A percentile compares a stretch with the other conserved stretches of the same genome.
phyloP scores from a whole-genome alignment of 1,140 invertebrate genomes.

The Drosophila repleta region DNA sequence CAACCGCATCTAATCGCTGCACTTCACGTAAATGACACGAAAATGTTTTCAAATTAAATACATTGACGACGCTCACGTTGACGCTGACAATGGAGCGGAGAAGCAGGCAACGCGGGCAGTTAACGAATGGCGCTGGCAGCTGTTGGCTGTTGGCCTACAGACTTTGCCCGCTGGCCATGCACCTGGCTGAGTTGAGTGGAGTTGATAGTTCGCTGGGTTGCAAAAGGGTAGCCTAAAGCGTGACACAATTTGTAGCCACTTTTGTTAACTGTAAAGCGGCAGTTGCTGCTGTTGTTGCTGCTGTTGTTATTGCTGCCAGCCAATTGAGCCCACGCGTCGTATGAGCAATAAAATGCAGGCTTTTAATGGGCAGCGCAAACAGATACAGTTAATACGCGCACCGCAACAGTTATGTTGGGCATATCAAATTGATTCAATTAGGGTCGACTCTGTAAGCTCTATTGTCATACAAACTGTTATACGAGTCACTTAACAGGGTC shows the following conservation, averaged over 20 bases:
- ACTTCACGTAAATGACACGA: constrained; percentile 66
- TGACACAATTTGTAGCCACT: constrained; percentile 35
- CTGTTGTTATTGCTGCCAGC: constrained; percentile 6
- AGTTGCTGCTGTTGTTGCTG: constrained; percentile 16
- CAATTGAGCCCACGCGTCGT: constrained; percentile 41
- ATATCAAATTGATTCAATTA: constrained; percentile 7
- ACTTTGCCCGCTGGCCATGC: constrained; percentile 2
- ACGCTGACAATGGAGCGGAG: constrained; percentile 10
- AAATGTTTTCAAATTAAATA: constrained; percentile 68
- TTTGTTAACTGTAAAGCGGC: constrained; percentile 45
- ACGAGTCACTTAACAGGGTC: no score
- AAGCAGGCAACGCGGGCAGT: background rate
- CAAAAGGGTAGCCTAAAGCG: constrained; percentile 25
- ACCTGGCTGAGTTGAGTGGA: background rate
- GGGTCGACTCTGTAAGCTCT: background rate
- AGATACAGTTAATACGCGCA: constrained; percentile 30
- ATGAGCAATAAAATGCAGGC: constrained; percentile 49
- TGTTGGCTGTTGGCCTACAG: background rate
- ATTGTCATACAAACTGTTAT: background rate
- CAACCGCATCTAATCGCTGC: constrained; percentile 62
- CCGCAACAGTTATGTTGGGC: background rate
- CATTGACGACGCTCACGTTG: constrained; percentile 25
- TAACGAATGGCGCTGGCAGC: background rate
- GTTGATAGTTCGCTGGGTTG: constrained; percentile 53
- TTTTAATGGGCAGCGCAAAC: constrained; percentile 27